Evolutionary conservation across 2,888 invertebrate species (phyloP), one percentile per base, ranked within the genome.

Genomic region (Glaucopsyche alexis): DNA sequence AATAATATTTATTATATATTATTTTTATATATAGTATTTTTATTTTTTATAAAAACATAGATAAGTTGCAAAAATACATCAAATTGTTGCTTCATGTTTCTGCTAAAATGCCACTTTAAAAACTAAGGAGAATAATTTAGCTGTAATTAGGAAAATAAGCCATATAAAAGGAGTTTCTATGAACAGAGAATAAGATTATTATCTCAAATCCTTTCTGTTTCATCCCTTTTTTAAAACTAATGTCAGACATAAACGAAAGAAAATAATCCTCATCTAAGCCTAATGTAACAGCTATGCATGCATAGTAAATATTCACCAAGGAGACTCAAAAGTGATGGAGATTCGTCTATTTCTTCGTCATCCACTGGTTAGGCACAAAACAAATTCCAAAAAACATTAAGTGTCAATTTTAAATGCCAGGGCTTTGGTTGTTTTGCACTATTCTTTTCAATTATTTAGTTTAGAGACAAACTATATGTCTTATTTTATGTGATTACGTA

Each of bases 271-370:
- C 9, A 8, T 19, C 55, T 55, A 55, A 55, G 55, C 55, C 16
- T 55, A 19, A 55, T 4, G 5, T 55, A 19, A 55, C 55, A 55
- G 16, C 19, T 55, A 55, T 55, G 55, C 55, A 65, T 65, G 65
- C 40, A 65, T 40, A 16, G 65, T 65, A 40, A 47, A 55, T 67
- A 45, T 67, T 67, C 45, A 67, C 67, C 45, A 67, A 45, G 67
- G 19, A 47, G 45, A 67, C 42, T 67, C 42, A 42, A 47, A 67
- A 45, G 67, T 19, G 42, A 19, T 66, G 66, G 47, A 67, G 45
- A 45, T 67, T 67, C 67, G 45, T 67, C 71, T 47, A 11, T 45
- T 60, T 50, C 52, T 52, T 72, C 60, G 69, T 29, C 40, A 72
- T 29, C 40, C 29, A 55, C 50, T 71, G 16, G 6, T 71, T 42